These are phyloP conservation scores for Tragelaphus imberbis DNA, from an alignment of 2,113 vertebrate species.

Conservation along the genomic window DNA sequence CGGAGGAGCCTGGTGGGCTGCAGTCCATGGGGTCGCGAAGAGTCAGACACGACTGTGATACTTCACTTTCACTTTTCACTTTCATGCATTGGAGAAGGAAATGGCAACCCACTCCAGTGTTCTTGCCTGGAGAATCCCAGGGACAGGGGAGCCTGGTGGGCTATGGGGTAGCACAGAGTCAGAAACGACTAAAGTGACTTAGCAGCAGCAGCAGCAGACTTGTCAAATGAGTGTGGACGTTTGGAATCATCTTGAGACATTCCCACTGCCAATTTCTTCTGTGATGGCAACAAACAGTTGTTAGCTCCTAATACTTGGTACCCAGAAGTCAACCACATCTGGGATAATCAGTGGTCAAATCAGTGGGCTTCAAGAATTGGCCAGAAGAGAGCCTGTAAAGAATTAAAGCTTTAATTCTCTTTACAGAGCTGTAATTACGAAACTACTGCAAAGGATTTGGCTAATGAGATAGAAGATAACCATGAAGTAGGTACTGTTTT, in stretches of 20 bases:
- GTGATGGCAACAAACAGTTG: neutral
- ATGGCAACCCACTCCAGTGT: no score
- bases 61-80: no score
- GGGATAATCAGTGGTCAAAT: neutral
- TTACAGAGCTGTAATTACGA: neutral
- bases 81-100: no score
- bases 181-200: no score
- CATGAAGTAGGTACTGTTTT: neutral
- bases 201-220: no score
- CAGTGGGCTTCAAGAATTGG: neutral
- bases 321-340: neutral
- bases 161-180: no score
- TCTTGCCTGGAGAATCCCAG: no score
- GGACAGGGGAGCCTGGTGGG: no score
- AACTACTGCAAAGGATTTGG: neutral
- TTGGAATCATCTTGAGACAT: neutral
- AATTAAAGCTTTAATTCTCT: neutral
- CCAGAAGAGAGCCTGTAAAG: neutral
- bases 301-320: neutral
- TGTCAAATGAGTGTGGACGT: rapidly evolving
- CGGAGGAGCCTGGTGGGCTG: no score
- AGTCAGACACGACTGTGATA: no score
- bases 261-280: neutral
- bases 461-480: neutral
- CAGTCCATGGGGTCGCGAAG: no score